Evolutionary conservation across 2,113 vertebrate genomes (phyloP), one percentile per base, ranked within the genome.

Genomic region (Mormoops blainvillei): DNA sequence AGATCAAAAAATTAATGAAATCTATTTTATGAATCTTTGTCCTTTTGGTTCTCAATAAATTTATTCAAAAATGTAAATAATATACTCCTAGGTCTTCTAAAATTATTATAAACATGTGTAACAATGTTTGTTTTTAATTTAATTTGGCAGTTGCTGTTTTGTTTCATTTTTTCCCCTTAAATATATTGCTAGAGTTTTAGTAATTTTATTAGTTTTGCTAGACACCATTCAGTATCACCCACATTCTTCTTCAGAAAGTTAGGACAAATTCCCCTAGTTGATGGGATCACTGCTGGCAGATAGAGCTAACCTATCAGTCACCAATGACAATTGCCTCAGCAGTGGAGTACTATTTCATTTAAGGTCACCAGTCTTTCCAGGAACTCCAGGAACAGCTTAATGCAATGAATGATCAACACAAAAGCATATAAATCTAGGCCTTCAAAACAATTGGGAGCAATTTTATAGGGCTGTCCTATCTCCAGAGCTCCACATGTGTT

Each of bases 71-170:
- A 16, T 87, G 73, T 67, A 45, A 45, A 28, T 16, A 56, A 41
- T 13, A n/a, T 43, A 41, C 0, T 65, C 3, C 2, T 24, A 33
- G 1, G 5, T 54, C 5, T 83, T 88, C 61, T 43, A 3, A 56
- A 87, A 54, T 86, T 78, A 48, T 18, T 85, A 10, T 19, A 68
- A 28, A 65, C 12, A 48, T 78, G 11, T 43, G 81, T 45, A 86
- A 0, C 15, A 52, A 52, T 61, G 3, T 0, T 0, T 3, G 1
- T 4, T 15, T 61, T 78, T 61, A 14, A 70, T 54, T 52, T 52
- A 24, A 61, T 48, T 83, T 92, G 33, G 18, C 20, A 80, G 5
- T 84, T 50, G 1, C 26, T 84, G 7, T 9, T 1, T 87, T 11
- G 14, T 71, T 38, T 41, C 20, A 65, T 43, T 36, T 70, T 80